Percentiles rank a stretch among this genome's conserved stretches.
Conservation (phyloP, 2,888 invertebrate genomes). For the Timema podura region DNA sequence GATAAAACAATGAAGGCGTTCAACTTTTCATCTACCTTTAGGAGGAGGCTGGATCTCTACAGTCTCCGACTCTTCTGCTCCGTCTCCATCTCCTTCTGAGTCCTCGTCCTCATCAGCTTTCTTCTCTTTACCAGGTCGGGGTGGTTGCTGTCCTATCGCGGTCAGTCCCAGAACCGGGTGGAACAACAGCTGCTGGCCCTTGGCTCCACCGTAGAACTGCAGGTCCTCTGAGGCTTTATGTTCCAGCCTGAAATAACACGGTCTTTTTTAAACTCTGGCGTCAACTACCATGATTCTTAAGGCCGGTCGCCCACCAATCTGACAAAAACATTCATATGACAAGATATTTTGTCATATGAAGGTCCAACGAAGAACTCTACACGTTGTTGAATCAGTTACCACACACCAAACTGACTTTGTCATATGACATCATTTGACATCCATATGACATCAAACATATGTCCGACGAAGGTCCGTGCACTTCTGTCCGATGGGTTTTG, state of each 20-base stretch:
- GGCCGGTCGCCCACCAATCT: too few relatives aligned
- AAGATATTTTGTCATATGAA: too few relatives aligned
- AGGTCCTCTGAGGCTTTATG: conserved; percentile 38
- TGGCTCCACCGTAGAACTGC: conserved; percentile 69
- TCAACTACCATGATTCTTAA: too few relatives aligned
- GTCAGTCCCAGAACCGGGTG: conserved; percentile 23
- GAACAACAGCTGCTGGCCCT: conserved; percentile 45
- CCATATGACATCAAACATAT: too few relatives aligned
- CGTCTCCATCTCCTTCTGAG: neutral
- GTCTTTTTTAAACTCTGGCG: neutral
- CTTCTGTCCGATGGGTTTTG: too few relatives aligned
- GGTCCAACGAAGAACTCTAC: too few relatives aligned
- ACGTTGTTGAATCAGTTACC: too few relatives aligned
- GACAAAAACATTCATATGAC: too few relatives aligned
- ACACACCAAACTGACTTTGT: too few relatives aligned
- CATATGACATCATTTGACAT: too few relatives aligned
- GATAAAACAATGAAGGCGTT: too few relatives aligned
- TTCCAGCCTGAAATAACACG: conserved; percentile 1
- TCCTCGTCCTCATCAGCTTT: conserved; percentile 7
- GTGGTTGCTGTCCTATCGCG: neutral
- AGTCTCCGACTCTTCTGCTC: conserved; percentile 39
- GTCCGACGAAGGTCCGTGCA: too few relatives aligned
- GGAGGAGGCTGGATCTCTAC: conserved; percentile 52
- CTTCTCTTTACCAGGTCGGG: neutral
- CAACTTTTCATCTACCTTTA: conserved; percentile 19